phyloP scores from a whole-genome alignment of 92 coral and sea anemone genomes.

The Zoanthus solanderi region DNA sequence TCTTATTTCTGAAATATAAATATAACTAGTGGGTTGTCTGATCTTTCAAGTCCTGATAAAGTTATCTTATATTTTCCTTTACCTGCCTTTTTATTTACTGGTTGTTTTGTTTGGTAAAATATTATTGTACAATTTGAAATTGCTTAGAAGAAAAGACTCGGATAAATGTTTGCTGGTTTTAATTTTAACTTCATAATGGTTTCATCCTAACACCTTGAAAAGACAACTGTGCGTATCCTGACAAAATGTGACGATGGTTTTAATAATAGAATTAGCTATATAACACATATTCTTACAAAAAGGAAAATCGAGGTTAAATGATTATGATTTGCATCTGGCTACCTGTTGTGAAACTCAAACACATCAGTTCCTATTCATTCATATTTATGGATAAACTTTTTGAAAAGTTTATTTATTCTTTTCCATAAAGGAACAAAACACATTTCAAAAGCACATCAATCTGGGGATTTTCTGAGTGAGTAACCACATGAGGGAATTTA shows the following conservation, averaged over 20 bases:
- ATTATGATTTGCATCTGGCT: conserved; percentile 2
- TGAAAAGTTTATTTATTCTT: conserved; percentile 1
- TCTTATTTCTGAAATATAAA: too few species aligned
- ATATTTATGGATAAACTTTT: too few species aligned
- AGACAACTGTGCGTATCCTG: too few species aligned
- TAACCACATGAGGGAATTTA: conserved; percentile 20
- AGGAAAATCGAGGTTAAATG: background rate
- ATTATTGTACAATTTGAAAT: background rate
- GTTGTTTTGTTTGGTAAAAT: background rate
- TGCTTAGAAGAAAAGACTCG: background rate
- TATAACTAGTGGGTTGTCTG: too few species aligned
- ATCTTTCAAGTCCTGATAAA: too few species aligned
- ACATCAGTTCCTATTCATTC: background rate
- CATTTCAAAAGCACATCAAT: conserved; percentile 39
- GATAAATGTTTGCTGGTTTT: background rate
- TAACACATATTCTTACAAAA: background rate
- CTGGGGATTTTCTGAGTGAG: conserved; percentile 41
- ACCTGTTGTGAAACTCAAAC: background rate
- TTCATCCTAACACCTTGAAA: background rate
- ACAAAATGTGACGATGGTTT: background rate
- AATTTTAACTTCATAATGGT: background rate
- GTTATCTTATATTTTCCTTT: too few species aligned
- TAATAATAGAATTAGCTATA: background rate
- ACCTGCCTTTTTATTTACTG: too few species aligned
- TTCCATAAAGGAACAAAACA: conserved; percentile 13